A percentile compares a stretch with the other conserved stretches of the same genome.
These are phyloP conservation scores for Chroicocephalus ridibundus DNA, from an alignment of 2,113 vertebrate genomes.

Conservation along the genomic window DNA sequence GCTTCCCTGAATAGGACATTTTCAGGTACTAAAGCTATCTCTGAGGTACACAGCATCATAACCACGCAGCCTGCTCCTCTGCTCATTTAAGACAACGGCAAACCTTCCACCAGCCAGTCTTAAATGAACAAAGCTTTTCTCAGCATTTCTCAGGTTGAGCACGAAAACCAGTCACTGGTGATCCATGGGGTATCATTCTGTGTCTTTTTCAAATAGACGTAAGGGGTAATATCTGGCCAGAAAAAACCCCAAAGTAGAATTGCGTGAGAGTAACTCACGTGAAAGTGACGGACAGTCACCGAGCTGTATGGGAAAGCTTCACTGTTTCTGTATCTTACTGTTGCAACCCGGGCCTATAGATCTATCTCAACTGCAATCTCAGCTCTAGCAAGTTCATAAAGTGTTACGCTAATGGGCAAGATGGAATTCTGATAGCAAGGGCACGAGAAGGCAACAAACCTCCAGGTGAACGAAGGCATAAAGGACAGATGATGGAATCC, in stretches of 20 bases:
- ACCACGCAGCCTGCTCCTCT: not conserved
- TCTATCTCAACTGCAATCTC: not conserved
- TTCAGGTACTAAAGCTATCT: not conserved
- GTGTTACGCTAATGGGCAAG: not conserved
- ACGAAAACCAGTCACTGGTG: not conserved
- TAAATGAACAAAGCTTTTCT: not conserved
- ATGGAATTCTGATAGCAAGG: not conserved
- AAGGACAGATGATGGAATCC: not conserved
- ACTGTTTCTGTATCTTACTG: not conserved
- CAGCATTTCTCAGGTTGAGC: not conserved
- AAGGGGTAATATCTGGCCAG: not conserved
- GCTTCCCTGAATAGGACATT: not conserved
- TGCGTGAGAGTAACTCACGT: not conserved
- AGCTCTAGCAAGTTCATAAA: not conserved
- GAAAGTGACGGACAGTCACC: not conserved
- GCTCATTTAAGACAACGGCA: not conserved
- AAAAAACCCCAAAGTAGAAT: not conserved
- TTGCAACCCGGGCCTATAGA: not conserved
- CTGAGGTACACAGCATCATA: not conserved
- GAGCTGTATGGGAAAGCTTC: not conserved
- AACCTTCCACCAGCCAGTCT: not conserved
- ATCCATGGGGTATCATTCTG: not conserved
- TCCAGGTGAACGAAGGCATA: not conserved
- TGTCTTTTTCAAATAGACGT: not conserved
- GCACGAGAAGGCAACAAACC: not conserved